Conservation (phyloP, 2,113 vertebrate genomes). For the Boulengeromyrus knoepffleri region DNA sequence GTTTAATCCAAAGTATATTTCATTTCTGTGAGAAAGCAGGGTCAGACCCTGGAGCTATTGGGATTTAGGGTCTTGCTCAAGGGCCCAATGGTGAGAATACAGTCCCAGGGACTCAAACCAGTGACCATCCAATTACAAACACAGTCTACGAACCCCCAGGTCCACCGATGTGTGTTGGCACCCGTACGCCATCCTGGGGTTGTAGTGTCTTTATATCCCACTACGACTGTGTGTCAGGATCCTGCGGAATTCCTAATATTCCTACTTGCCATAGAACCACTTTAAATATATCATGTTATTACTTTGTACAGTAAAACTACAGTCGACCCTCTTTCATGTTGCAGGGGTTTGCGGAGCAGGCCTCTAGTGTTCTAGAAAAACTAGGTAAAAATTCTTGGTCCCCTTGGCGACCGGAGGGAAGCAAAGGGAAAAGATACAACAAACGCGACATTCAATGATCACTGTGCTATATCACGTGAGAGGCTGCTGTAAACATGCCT, state of each 20-base stretch:
- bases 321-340: not conserved
- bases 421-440: not conserved
- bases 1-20: not conserved
- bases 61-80: no score
- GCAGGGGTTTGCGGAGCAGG: not conserved
- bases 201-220: not conserved
- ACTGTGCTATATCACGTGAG: not conserved
- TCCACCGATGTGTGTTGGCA: not conserved
- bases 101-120: not conserved
- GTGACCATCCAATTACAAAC: not conserved
- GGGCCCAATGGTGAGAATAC: no score
- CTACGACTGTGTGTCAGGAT: not conserved
- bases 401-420: not conserved
- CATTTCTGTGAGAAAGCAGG: not conserved
- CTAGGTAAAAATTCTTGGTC: not conserved
- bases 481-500: not conserved
- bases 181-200: not conserved
- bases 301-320: not conserved
- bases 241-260: not conserved
- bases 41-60: not conserved
- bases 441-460: not conserved
- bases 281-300: not conserved
- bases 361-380: not conserved
- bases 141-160: not conserved
- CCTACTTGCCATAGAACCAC: not conserved